Conservation (phyloP, 1,140 invertebrate genomes). For the Bilobella aurantiaca region DNA sequence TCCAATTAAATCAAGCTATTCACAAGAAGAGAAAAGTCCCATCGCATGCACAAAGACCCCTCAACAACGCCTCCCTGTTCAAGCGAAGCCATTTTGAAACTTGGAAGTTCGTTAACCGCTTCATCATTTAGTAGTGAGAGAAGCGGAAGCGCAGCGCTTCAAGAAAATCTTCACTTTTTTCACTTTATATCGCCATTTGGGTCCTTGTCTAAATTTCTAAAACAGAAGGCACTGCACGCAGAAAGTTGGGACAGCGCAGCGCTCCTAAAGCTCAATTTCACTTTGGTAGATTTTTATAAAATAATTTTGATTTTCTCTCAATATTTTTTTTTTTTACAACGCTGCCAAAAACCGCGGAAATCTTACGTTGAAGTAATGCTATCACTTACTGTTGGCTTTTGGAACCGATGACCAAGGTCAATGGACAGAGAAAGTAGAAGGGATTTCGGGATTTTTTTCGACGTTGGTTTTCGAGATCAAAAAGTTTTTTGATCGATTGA, state of each 20-base stretch:
- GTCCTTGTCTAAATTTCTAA: background rate
- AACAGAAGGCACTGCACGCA: conserved; percentile 31
- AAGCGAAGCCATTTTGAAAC: too few species aligned
- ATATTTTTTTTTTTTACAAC: background rate
- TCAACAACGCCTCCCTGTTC: too few species aligned
- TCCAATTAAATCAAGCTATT: conserved; percentile 2
- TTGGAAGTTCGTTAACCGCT: background rate
- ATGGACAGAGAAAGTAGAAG: conserved; percentile 16
- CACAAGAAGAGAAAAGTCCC: conserved; percentile 10
- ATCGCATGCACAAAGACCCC: background rate
- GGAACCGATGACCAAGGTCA: background rate
- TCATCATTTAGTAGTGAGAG: too few species aligned
- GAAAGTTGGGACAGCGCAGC: too few species aligned
- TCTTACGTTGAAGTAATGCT: background rate
- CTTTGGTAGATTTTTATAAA: too few species aligned
- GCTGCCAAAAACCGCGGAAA: background rate
- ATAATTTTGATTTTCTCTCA: background rate
- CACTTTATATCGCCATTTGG: background rate
- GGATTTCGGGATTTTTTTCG: conserved; percentile 6
- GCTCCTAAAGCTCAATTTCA: too few species aligned
- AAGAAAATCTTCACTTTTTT: background rate
- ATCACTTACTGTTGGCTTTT: conserved; percentile 32
- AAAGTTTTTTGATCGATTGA: conserved; percentile 10
- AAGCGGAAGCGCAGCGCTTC: background rate
- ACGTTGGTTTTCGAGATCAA: too few species aligned